Base-by-base conservation (phyloP, 2,113 vertebrate genomes). In the Calypte anna region DNA sequence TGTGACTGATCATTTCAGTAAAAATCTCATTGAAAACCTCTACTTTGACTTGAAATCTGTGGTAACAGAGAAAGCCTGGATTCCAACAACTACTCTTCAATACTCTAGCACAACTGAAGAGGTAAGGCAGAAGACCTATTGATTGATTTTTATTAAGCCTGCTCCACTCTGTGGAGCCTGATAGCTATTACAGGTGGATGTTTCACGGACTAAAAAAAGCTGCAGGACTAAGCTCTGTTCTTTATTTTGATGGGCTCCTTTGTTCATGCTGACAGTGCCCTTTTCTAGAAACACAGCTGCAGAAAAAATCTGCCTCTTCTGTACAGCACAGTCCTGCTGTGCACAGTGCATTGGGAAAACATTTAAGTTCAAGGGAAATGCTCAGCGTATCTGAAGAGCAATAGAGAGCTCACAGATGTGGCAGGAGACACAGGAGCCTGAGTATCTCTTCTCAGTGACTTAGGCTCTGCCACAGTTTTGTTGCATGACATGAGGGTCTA, bases 41-140 rank as follows among this genome's bases (percentile, higher is more conserved):
- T 75, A 81, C 48, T 87, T 90, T 33, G 58, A 31, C 27, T 69
- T 69, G 62, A 96, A 82, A 89, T 66, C 94, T 48, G 75, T 77
- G 36, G 82, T 88, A 66, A 94, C 96, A 84, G 95, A 96, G 75
- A 90, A 89, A 54, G 24, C 86, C 27, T 96, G 96, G 95, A 81
- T 73, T 72, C 77, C 81, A 50, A 79, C 67, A 43, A 93, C 96
- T 7, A 80, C 84, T 83, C 77, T 15, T 48, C 91, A 92, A 13
- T 94, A 96, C 82, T 66, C 72, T 43, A 95, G 93, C 91, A 96
- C 95, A 75, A 96, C 97, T 9, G 81, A 93, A 89, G 86, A 98
- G 98, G 98, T 98, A 98, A 97, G 97, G 67, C 17, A 72, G 74
- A 31, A 48, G 44, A 63, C 54, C 50, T 75, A 82, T 84, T 86